A percentile compares a stretch with the other conserved stretches of the same genome.
Evolutionary conservation across 2,888 invertebrate species (phyloP).

Genomic region (Nomada flava): DNA sequence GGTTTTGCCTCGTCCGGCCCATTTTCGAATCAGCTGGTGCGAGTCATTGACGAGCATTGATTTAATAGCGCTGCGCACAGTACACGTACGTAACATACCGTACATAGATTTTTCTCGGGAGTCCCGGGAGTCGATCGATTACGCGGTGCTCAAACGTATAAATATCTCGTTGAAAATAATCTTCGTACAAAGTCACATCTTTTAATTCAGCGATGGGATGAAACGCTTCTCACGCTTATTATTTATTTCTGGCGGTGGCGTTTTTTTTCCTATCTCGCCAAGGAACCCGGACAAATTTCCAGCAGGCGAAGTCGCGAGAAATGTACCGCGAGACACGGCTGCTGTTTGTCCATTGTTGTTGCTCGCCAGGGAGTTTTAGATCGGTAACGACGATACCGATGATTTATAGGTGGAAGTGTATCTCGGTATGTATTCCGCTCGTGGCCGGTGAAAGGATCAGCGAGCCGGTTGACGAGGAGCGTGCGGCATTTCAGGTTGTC

Average conservation of each 20-base stretch:
- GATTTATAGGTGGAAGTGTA: slow-evolving; percentile 52
- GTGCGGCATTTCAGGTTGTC: slow-evolving; percentile 53
- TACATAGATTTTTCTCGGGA: too few relatives aligned
- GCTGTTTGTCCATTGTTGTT: slow-evolving; percentile 48
- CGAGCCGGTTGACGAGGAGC: slow-evolving; percentile 39
- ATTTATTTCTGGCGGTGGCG: too few relatives aligned
- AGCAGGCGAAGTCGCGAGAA: slow-evolving; percentile 17
- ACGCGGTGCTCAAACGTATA: too few relatives aligned
- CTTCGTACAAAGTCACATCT: too few relatives aligned
- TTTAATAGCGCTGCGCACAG: not conserved
- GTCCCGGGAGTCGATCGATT: too few relatives aligned
- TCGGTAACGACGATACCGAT: slow-evolving; percentile 54
- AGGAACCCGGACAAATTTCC: slow-evolving; percentile 30
- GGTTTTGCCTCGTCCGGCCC: not conserved
- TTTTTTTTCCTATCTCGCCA: too few relatives aligned
- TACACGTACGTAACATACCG: too few relatives aligned
- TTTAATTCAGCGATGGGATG: too few relatives aligned
- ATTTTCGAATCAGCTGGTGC: not conserved
- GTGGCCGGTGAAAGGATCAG: slow-evolving; percentile 53
- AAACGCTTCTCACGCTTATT: too few relatives aligned
- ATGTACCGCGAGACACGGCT: slow-evolving; percentile 8
- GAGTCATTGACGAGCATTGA: not conserved
- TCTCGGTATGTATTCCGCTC: slow-evolving; percentile 37
- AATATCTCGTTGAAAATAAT: too few relatives aligned
- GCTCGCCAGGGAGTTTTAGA: slow-evolving; percentile 31